Evolutionary conservation across 2,888 invertebrate species (phyloP).

Genomic region (Sipha maydis): DNA sequence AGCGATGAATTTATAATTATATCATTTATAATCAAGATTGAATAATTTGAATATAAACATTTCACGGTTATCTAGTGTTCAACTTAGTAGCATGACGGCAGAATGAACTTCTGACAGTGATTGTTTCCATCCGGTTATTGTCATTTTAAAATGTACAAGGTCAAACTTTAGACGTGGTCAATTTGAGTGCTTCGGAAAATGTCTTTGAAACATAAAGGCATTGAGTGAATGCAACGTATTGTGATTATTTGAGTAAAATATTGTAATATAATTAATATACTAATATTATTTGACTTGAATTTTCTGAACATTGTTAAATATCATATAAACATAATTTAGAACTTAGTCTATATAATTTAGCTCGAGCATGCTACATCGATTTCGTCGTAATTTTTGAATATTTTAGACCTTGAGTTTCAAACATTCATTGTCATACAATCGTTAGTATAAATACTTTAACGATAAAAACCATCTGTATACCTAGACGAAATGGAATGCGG

Average conservation of each 20-base stretch:
- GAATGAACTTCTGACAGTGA: background rate
- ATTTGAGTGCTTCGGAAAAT: background rate
- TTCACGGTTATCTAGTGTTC: background rate
- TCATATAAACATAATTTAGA: background rate
- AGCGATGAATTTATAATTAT: too few relatives aligned
- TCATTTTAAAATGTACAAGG: background rate
- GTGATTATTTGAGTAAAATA: background rate
- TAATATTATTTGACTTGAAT: background rate
- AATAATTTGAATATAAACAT: background rate
- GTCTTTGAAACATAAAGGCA: background rate
- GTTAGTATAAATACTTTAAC: too few relatives aligned
- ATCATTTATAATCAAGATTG: too few relatives aligned
- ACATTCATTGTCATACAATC: too few relatives aligned
- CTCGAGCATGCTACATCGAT: too few relatives aligned
- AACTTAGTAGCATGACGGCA: background rate
- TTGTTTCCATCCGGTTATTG: constrained; percentile 16
- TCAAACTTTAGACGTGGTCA: background rate
- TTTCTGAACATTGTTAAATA: background rate
- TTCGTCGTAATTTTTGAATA: too few relatives aligned
- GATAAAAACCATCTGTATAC: too few relatives aligned
- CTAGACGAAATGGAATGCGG: too few relatives aligned
- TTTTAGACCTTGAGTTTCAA: too few relatives aligned
- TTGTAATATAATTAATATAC: background rate
- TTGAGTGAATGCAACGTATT: background rate
- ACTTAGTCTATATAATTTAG: too few relatives aligned